Base-by-base conservation (phyloP, 2,888 invertebrate species). In the Eristalis intricaria region DNA sequence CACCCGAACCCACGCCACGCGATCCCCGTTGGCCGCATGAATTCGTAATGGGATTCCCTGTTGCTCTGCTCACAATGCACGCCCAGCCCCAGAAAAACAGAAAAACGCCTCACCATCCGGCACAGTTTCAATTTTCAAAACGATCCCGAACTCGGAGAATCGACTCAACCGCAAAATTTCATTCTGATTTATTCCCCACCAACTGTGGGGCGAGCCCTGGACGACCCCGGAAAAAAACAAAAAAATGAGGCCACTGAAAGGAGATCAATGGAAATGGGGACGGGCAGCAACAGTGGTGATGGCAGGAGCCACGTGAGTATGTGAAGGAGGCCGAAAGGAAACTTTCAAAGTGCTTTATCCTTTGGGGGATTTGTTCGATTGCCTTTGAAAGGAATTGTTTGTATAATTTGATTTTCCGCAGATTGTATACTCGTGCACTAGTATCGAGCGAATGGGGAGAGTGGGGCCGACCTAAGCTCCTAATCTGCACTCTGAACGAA, bases 111-210 rank as follows among this genome's bases (percentile, higher is more conserved):
- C 35, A 8, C 38, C 7, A 38, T 13, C 38, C 13, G 32, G 32
- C 32, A 80, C 74, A 81, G 56, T 80, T 80, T 69, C 74, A 80
- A 80, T 81, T 81, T 74, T 69, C 56, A 64, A 38, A 81, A 75
- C 74, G 50, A 75, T 69, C 29, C 81, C 56, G 19, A 81, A 66
- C 26, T 13, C 23, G 19, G 68, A 50, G 73, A 79, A 66, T 66
- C 71, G 60, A 71, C 71, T 78, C 66, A 64, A 75, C 81, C 81
- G 50, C 73, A 80, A 74, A 81, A 69, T 61, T 64, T 74, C 56
- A 22, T 74, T 64, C 63, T 69, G 63, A 74, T 75, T 64, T 74
- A 74, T 81, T 81, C 35, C 19, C 19, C 2, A n/a, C 8, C 1
- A n/a, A 50, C 50, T 0, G n/a, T 4, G 15, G 2, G n/a, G n/a